Conservation (phyloP, 2,113 vertebrate species). For the Callaeas wilsoni region DNA sequence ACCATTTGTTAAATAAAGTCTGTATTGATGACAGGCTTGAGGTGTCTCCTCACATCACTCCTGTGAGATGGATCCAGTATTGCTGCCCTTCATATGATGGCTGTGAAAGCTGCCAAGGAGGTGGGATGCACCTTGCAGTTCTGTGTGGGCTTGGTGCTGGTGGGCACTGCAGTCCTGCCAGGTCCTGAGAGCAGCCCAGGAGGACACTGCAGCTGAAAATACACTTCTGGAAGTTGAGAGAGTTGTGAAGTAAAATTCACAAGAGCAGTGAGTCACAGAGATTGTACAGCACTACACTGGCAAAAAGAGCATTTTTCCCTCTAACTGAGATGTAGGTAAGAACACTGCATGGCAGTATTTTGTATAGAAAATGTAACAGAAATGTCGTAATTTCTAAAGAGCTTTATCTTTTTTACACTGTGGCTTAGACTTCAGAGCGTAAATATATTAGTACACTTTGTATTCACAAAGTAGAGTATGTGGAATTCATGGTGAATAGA, state of each 20-base stretch:
- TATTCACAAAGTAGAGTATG: neutral
- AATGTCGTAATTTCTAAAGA: neutral
- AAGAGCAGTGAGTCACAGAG: neutral
- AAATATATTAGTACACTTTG: neutral
- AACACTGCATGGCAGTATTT: neutral
- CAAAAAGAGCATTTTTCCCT: neutral
- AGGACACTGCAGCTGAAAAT: neutral
- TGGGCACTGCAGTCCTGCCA: neutral
- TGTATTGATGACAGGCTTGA: neutral
- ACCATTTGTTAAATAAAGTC: neutral
- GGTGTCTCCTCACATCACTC: neutral
- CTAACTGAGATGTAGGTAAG: neutral
- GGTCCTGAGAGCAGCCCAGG: neutral
- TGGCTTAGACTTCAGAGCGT: neutral
- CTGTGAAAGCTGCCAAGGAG: neutral
- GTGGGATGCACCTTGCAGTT: neutral
- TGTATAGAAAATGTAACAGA: neutral
- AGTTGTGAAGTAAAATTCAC: neutral
- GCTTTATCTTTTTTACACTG: neutral
- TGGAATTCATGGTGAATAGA: neutral
- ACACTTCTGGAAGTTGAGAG: neutral
- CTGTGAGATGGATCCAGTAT: neutral
- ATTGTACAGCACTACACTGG: neutral
- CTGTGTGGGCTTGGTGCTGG: neutral
- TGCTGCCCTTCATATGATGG: neutral